Conservation (phyloP, 30 jellyfish, hydroid and myxozoan genomes). For the Clytia hemisphaerica region DNA sequence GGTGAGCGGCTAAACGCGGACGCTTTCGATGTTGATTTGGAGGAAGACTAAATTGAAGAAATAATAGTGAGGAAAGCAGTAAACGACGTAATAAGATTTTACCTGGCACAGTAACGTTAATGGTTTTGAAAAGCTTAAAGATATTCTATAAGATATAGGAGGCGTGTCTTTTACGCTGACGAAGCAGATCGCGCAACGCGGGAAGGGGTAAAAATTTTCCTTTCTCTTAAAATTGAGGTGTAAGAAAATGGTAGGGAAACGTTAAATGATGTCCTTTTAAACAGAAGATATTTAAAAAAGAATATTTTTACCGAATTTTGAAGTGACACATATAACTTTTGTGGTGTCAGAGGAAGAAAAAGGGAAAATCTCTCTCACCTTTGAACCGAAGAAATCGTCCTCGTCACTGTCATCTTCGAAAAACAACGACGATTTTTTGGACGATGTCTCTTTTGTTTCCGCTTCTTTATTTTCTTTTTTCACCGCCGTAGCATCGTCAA, state of each 20-base stretch:
- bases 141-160: too few species aligned
- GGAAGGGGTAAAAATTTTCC: too few species aligned
- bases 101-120: too few species aligned
- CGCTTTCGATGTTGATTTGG: neutral
- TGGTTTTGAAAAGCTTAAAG: too few species aligned
- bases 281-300: too few species aligned
- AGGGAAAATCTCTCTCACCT: neutral
- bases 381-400: neutral
- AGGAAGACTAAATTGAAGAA: neutral
- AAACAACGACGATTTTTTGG: neutral
- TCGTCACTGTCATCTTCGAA: slow-evolving; percentile 14
- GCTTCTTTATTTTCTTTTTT: neutral
- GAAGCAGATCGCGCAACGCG: too few species aligned
- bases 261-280: too few species aligned
- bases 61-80: neutral
- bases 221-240: too few species aligned
- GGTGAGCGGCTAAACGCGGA: slow-evolving; percentile 79
- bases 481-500: neutral
- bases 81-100: neutral
- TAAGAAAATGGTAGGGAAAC: too few species aligned
- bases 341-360: neutral
- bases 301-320: too few species aligned
- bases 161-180: too few species aligned
- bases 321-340: too few species aligned
- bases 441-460: neutral